Base-by-base conservation (phyloP, 53 echinoderm and acorn worm genomes). In the Paracentrotus lividus region DNA sequence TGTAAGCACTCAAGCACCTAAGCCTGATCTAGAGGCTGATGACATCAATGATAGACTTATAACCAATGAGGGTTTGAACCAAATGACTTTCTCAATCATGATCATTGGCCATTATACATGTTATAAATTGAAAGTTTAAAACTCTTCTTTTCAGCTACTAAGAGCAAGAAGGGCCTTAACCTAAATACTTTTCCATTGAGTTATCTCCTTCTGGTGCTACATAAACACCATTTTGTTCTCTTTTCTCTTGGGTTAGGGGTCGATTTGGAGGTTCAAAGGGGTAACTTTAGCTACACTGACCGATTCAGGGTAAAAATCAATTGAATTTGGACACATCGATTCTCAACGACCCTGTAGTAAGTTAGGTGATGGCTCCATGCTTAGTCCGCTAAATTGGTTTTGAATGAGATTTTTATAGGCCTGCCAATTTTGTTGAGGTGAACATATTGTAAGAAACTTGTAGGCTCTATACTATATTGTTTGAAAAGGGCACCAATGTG, bases 381-480 rank as follows among this genome's bases (percentile, higher is more conserved):
- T n/a, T 59, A 89, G 89, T 65, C 14, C 65, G 42, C 32, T 29
- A 89, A 89, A 89, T 89, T 89, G 89, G 89, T 42, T 89, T 89
- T 56, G 89, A 89, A 89, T 89, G 89, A 89, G 89, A 24, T 61
- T 89, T 89, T 89, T 89, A 89, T 89, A 45, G 89, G 66, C 89
- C n/a, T n/a, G n/a, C n/a, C 89, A 89, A 89, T 89, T 65, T 89
- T 12, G 53, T 16, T 4, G 81, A 42, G 49, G 49, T 81, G 47
- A 81, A 81, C 81, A 81, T 81, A n/a, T 34, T 57, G 36, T 49
- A 36, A 57, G 24, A 81, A 47, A 81, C 72, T 38, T 16, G 40
- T 40, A n/a, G n/a, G n/a, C n/a, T n/a, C n/a, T n/a, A n/a, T 72
- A 72, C 72, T 72, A 38, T 72, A 40, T 72, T 40, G n/a, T n/a